Base-by-base conservation (phyloP, 2,888 invertebrate genomes). In the Mayetiola destructor region DNA sequence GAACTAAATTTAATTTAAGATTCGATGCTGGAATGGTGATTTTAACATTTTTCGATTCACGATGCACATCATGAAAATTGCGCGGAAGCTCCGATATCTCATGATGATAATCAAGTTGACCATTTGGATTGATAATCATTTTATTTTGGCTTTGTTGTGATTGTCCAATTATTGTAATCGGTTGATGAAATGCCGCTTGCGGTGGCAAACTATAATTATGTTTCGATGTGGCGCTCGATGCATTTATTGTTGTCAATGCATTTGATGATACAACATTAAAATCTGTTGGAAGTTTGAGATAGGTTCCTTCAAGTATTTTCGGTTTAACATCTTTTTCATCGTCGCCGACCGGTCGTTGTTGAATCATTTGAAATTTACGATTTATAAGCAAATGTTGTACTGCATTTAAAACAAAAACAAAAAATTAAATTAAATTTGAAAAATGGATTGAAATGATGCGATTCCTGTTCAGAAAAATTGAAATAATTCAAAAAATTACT, bases 121-220 rank as follows among this genome's bases (percentile, higher is more conserved):
- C 9, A 16, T 4, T 9, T 35, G 58, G 27, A 55, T 55, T 55
- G 21, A 55, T 42, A 10, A 55, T 42, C 14, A 48, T 20, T 58
- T 55, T 55, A 20, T 55, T 55, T 27, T 55, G 58, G 2, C n/a
- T 39, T n/a, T 58, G 55, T 48, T 39, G 32, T 21, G 40, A 9
- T 42, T 58, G 57, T 16, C 54, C 57, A 39, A 57, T 57, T 18
- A 57, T 23, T 20, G 58, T 37, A 18, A 55, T 55, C 1, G 58
- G 56, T 32, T 55, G 58, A 36, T 55, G 58, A 5, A 57, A 32
- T n/a, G 52, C 35, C 6, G 57, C 27, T 37, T 57, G 57, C 14
- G 72, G 70, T 58, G 71, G 70, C 56, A 72, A 59, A 57, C 72
- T 72, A 56, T 72, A 72, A 58, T 72, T 72, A 61, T 72, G 72